phyloP scores from a whole-genome alignment of 2,888 invertebrate genomes.

The Xanthostigma xanthostigma region DNA sequence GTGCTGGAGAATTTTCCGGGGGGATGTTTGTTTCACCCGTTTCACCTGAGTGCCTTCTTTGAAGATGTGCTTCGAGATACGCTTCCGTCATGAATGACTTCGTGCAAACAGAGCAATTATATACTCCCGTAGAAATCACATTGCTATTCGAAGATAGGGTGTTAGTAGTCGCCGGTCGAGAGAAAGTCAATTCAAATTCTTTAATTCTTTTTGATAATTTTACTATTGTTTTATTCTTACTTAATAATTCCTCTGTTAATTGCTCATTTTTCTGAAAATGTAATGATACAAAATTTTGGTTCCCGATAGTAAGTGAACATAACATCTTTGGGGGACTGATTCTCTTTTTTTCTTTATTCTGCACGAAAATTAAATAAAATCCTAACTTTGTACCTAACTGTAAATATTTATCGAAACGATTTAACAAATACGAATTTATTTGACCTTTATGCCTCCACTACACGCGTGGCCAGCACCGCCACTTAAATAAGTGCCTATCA shows the following conservation, averaged over 20 bases:
- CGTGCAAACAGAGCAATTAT: slow-evolving; percentile 47
- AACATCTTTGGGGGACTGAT: too few relatives aligned
- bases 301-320: too few relatives aligned
- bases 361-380: too few relatives aligned
- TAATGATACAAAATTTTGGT: slow-evolving; percentile 8
- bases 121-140: slow-evolving; percentile 21
- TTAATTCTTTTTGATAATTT: slow-evolving; percentile 34
- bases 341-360: too few relatives aligned
- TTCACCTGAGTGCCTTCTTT: slow-evolving; percentile 33
- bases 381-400: too few relatives aligned
- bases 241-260: slow-evolving; percentile 33
- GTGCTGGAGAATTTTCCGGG: slow-evolving; percentile 17
- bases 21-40: slow-evolving; percentile 10
- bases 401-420: too few relatives aligned
- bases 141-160: slow-evolving; percentile 5
- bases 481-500: too few relatives aligned
- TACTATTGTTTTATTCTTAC: slow-evolving; percentile 35
- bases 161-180: slow-evolving; percentile 7
- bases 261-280: slow-evolving; percentile 35
- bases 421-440: too few relatives aligned
- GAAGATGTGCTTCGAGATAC: slow-evolving; percentile 45
- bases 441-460: too few relatives aligned
- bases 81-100: slow-evolving; percentile 50
- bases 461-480: too few relatives aligned
- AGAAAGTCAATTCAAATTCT: slow-evolving; percentile 16